A percentile compares a stretch with the other conserved stretches of the same genome.
Evolutionary conservation across 1,140 invertebrate species (phyloP).

Genomic region (Penaeus chinensis): DNA sequence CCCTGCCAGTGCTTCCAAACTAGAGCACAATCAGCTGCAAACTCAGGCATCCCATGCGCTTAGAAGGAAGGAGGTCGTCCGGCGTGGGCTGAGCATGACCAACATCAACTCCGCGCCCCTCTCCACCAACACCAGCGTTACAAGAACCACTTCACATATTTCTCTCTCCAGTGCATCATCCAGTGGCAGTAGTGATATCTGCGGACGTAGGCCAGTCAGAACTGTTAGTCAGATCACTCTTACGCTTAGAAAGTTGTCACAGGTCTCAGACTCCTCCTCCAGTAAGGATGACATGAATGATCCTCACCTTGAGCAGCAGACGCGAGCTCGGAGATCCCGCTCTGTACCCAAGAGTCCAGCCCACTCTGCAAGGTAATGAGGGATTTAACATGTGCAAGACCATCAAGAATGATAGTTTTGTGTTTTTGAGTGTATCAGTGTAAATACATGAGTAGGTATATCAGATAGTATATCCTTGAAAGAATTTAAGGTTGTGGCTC

Average conservation of each 20-base stretch:
- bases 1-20: slow-evolving; percentile 39
- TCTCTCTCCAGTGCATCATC: slow-evolving; percentile 58
- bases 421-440: neutral
- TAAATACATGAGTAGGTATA: too few species aligned
- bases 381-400: too few species aligned
- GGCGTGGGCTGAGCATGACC: slow-evolving; percentile 57
- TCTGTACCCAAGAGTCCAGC: slow-evolving; percentile 55
- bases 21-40: slow-evolving; percentile 15
- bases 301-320: slow-evolving; percentile 11
- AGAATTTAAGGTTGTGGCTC: too few species aligned
- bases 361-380: slow-evolving; percentile 43
- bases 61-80: slow-evolving; percentile 47
- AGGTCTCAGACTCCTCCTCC: slow-evolving; percentile 60
- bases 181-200: slow-evolving; percentile 37
- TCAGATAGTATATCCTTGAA: too few species aligned
- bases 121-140: slow-evolving; percentile 28
- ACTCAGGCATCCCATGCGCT: slow-evolving; percentile 22
- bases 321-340: slow-evolving; percentile 25
- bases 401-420: too few species aligned
- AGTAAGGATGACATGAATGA: slow-evolving; percentile 54
- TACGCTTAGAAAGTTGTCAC: slow-evolving; percentile 58
- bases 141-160: slow-evolving; percentile 59
- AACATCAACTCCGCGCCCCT: slow-evolving; percentile 48
- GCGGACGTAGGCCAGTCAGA: slow-evolving; percentile 46
- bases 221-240: slow-evolving; percentile 63